Evolutionary conservation across 2,113 vertebrate species (phyloP).

Genomic region (Hippoglossus stenolepis): DNA sequence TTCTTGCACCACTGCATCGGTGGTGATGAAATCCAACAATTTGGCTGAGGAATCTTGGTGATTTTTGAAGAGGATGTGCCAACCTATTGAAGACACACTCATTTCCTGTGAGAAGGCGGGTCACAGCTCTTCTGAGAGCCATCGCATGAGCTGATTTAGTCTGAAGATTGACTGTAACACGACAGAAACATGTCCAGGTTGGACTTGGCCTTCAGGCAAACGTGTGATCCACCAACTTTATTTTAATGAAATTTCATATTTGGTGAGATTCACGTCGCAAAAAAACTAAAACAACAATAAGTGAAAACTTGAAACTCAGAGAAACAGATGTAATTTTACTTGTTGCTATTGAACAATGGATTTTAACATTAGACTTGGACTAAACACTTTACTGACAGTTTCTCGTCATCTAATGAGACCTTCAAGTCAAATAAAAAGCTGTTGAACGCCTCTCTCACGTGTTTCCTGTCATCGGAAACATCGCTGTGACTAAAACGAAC

Average conservation of each 20-base stretch:
- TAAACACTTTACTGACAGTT: not conserved
- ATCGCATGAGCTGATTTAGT: slow-evolving; percentile 20
- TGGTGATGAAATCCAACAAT: not conserved
- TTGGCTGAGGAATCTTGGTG: not conserved
- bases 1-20: slow-evolving; percentile 11
- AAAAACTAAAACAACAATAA: no score
- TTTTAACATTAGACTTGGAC: not conserved
- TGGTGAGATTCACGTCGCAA: no score
- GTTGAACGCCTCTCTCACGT: fast-evolving
- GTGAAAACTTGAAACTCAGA: no score
- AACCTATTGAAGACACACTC: not conserved
- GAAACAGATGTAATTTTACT: no score
- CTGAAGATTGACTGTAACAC: not conserved
- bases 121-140: slow-evolving; percentile 46
- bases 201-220: not conserved
- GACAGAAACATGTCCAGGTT: not conserved
- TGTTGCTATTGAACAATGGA: no score
- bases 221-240: no score
- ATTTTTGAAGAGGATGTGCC: not conserved
- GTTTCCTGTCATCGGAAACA: not conserved
- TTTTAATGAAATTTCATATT: no score
- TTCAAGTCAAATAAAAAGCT: not conserved
- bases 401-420: not conserved
- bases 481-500: not conserved
- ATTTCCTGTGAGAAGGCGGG: slow-evolving; percentile 1